phyloP scores from a whole-genome alignment of 2,888 invertebrate genomes.

The Phymatocera aterrima region DNA sequence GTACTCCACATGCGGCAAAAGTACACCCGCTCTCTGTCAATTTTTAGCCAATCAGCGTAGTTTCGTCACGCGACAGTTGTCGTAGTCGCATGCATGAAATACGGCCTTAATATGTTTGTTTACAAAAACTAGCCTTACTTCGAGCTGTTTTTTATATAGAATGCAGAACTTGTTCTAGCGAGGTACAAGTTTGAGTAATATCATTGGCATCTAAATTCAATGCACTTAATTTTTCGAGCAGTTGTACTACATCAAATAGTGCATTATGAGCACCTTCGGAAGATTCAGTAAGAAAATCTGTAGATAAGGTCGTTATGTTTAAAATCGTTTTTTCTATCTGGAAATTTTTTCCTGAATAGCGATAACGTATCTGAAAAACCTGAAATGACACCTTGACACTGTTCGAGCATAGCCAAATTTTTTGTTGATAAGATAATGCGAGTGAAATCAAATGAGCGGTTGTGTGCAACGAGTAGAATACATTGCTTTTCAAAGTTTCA shows the following conservation, averaged over 20 bases:
- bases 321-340: not conserved
- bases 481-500: constrained; percentile 11
- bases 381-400: not conserved
- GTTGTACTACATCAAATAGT: not conserved
- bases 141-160: not conserved
- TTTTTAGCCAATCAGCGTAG: too few relatives aligned
- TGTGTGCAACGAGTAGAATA: constrained; percentile 2
- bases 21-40: too few relatives aligned
- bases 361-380: not conserved
- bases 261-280: not conserved
- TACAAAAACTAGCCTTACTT: too few relatives aligned
- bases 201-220: not conserved
- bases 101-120: not conserved
- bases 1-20: too few relatives aligned
- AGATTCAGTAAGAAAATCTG: not conserved
- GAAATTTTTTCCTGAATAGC: not conserved
- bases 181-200: not conserved
- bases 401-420: not conserved
- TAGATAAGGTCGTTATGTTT: not conserved
- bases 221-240: not conserved
- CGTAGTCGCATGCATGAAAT: constrained; percentile 1
- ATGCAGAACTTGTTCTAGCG: constrained; percentile 1
- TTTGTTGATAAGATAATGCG: not conserved
- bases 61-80: too few relatives aligned
- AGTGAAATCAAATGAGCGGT: not conserved